Percentiles rank a stretch among this genome's conserved stretches.
phyloP scores from a whole-genome alignment of 2,888 invertebrate species.

The Caenorhabditis japonica region DNA sequence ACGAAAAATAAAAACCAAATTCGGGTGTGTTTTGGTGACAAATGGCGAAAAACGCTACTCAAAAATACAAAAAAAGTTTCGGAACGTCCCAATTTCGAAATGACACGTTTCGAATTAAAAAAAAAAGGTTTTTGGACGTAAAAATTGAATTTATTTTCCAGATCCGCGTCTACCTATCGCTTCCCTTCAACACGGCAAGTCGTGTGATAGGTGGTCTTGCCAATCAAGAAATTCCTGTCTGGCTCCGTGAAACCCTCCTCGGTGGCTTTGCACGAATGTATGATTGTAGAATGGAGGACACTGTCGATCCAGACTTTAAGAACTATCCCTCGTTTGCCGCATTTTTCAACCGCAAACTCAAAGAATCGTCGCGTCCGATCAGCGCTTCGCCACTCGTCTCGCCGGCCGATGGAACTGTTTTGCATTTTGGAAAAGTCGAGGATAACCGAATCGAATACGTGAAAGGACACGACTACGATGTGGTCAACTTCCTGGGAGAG shows the following conservation, averaged over 20 bases:
- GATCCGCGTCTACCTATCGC: constrained; percentile 75
- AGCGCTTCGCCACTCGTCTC: constrained; percentile 80
- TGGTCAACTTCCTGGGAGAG: constrained; percentile 89
- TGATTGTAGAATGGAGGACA: constrained; percentile 74
- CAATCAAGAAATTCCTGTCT: constrained; percentile 68
- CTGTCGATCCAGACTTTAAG: constrained; percentile 61
- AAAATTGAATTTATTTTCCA: constrained; percentile 46
- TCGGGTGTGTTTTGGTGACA: no score
- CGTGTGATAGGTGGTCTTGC: constrained; percentile 61
- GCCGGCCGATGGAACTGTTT: constrained; percentile 92
- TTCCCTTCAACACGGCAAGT: constrained; percentile 69
- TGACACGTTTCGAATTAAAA: no score
- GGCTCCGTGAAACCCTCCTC: constrained; percentile 66
- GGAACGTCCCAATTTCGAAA: no score
- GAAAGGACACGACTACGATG: constrained; percentile 81
- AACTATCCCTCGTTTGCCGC: constrained; percentile 72
- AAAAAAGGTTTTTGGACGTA: no score
- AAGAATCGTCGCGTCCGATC: constrained; percentile 70
- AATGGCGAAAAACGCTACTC: no score
- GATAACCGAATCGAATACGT: constrained; percentile 92
- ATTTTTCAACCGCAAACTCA: constrained; percentile 73
- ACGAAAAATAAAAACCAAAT: no score
- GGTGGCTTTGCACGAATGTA: constrained; percentile 71
- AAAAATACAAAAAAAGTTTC: no score
- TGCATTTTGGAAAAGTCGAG: constrained; percentile 89